Evolutionary conservation across 2,888 invertebrate genomes (phyloP).

Genomic region (Rotaria socialis): DNA sequence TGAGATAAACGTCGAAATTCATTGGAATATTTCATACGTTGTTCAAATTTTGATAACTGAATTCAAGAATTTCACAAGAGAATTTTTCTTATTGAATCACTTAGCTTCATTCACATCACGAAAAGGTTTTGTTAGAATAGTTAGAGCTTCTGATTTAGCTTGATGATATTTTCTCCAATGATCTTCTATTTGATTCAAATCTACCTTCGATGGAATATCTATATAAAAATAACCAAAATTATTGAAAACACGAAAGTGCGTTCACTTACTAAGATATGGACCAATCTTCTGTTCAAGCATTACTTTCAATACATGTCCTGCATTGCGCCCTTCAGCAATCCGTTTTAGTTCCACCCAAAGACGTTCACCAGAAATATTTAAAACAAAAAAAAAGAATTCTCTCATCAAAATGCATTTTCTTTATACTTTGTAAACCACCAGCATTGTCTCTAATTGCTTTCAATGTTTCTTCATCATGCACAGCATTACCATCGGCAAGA

Average conservation of each 20-base stretch:
- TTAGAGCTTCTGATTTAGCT: conserved; percentile 36
- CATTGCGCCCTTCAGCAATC: conserved; percentile 38
- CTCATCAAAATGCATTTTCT: neutral
- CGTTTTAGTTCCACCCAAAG: conserved; percentile 44
- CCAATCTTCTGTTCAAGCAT: conserved; percentile 37
- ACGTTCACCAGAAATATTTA: conserved; percentile 45
- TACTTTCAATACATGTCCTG: conserved; percentile 32
- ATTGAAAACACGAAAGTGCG: neutral
- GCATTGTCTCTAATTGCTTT: conserved; percentile 73
- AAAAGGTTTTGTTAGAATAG: conserved; percentile 38
- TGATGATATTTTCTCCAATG: conserved; percentile 19
- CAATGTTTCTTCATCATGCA: conserved; percentile 73
- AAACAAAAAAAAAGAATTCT: neutral
- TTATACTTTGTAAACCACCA: conserved; percentile 64
- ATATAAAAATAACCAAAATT: neutral
- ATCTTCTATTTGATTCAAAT: neutral
- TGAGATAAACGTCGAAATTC: conserved; percentile 40
- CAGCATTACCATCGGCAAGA: conserved; percentile 69
- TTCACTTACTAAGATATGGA: conserved; percentile 27
- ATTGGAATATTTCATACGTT: conserved; percentile 40
- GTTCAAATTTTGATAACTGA: neutral
- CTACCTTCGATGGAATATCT: neutral
- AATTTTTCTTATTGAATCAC: neutral
- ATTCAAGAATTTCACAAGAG: too few species aligned
- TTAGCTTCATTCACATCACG: conserved; percentile 32